These are phyloP conservation scores for Drosophila kanekoi DNA, from an alignment of 2,888 invertebrate species.

Conservation along the genomic window DNA sequence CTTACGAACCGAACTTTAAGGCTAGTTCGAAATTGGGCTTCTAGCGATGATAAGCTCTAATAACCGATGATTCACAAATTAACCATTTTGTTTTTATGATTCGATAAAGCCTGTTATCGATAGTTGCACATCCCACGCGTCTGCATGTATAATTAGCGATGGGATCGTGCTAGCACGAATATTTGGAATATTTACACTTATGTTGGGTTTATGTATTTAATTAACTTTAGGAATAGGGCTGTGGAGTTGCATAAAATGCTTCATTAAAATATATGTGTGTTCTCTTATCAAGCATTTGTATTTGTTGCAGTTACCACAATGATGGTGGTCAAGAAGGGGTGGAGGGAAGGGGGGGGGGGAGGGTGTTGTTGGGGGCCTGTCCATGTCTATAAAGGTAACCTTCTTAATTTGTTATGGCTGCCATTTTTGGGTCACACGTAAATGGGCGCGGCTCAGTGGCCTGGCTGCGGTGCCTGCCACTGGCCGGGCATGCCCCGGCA, in stretches of 20 bases:
- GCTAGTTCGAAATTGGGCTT: too few species aligned
- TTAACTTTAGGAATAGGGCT: slow-evolving; percentile 21
- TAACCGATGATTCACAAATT: too few species aligned
- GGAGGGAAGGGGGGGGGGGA: background rate
- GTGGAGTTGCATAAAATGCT: slow-evolving; percentile 25
- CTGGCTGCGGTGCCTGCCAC: slow-evolving; percentile 13
- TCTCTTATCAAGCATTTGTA: slow-evolving; percentile 4
- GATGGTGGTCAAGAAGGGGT: background rate
- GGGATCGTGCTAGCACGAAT: background rate
- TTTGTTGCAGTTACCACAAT: slow-evolving; percentile 10
- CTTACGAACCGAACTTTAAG: too few species aligned
- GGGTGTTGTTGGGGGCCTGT: background rate
- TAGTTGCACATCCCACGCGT: too few species aligned
- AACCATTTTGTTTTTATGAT: too few species aligned
- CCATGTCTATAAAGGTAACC: slow-evolving; percentile 66
- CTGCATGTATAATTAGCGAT: too few species aligned
- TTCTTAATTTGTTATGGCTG: slow-evolving; percentile 79
- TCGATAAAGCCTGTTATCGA: too few species aligned
- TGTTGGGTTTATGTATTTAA: slow-evolving; percentile 17
- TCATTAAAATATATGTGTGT: slow-evolving; percentile 45
- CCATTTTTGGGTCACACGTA: slow-evolving; percentile 66
- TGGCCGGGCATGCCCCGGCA: slow-evolving; percentile 25
- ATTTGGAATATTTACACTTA: background rate
- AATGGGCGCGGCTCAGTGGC: slow-evolving; percentile 55
- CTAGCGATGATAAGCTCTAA: too few species aligned